Conservation (phyloP, 2,113 vertebrate genomes). For the Nettapus auritus region DNA sequence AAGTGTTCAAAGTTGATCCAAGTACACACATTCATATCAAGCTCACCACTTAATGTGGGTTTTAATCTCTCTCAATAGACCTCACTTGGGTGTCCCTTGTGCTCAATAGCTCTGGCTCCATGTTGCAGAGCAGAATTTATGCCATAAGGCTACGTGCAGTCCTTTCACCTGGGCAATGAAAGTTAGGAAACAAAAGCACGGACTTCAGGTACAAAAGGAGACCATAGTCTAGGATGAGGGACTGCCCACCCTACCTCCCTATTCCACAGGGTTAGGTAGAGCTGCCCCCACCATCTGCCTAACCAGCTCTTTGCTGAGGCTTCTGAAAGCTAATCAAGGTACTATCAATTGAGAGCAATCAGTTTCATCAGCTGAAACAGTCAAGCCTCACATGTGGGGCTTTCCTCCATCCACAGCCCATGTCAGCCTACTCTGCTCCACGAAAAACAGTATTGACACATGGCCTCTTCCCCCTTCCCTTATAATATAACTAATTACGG, state of each 20-base stretch:
- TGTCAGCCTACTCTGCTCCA: neutral
- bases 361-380: neutral
- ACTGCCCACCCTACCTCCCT: neutral
- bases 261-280: neutral
- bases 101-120: neutral
- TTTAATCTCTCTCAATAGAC: neutral
- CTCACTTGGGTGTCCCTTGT: neutral
- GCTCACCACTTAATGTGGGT: neutral
- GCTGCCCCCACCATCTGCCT: neutral
- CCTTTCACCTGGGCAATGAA: neutral
- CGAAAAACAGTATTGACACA: neutral
- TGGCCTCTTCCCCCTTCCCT: neutral
- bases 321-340: neutral
- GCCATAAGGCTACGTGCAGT: neutral
- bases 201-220: neutral
- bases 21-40: neutral
- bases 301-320: neutral
- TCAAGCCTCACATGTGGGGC: neutral
- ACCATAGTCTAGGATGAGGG: accelerated
- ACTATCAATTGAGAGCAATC: neutral
- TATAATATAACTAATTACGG: neutral
- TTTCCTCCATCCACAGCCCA: neutral
- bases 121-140: neutral
- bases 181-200: neutral
- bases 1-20: accelerated